Base-by-base conservation (phyloP, 2,113 vertebrate species). In the Nibea coibor region DNA sequence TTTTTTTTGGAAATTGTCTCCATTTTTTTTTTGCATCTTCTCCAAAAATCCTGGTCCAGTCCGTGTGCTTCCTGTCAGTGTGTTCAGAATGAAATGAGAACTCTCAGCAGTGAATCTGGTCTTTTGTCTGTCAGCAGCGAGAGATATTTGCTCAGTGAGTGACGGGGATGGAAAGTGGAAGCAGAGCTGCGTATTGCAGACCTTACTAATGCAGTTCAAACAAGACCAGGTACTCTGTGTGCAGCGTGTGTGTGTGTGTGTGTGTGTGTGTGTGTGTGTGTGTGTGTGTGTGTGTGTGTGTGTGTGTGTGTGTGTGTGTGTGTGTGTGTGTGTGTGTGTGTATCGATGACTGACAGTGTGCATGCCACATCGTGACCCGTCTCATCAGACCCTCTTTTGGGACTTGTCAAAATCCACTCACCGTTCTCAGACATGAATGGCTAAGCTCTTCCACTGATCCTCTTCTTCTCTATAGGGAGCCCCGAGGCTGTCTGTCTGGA, bases 351-450 rank as follows among this genome's bases (percentile, higher is more conserved):
- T 83, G 79, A 75, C 67, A 39, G 57, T 1, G 0, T 67, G 64
- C 53, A 50, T 76, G 79, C 85, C 85, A 77, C 50, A 74, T 22
- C 59, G 57, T 11, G 43, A 78, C 65, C 74, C 64, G n/a, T 61
- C 70, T 75, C 77, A 80, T 83, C 82, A 89, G 66, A 79, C 50
- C 57, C 76, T 82, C 86, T 61, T 88, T 86, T 75, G 84, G 69
- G 75, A 90, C 75, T 78, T 89, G 87, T 89, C 87, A 87, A 54
- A 90, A 90, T 82, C 87, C 88, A 89, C 88, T 91, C 84, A 91
- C 81, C 86, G 82, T 39, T 39, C 75, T 82, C 75, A 69, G 89
- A 79, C 79, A 76, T 75, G 79, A 85, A 84, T 82, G 81, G 61
- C 14, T 86, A 78, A 85, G 82, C 86, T 82, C 78, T 56, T 66